Evolutionary conservation across 92 coral and sea anemone genomes (phyloP).

Genomic region (Montipora capitata): DNA sequence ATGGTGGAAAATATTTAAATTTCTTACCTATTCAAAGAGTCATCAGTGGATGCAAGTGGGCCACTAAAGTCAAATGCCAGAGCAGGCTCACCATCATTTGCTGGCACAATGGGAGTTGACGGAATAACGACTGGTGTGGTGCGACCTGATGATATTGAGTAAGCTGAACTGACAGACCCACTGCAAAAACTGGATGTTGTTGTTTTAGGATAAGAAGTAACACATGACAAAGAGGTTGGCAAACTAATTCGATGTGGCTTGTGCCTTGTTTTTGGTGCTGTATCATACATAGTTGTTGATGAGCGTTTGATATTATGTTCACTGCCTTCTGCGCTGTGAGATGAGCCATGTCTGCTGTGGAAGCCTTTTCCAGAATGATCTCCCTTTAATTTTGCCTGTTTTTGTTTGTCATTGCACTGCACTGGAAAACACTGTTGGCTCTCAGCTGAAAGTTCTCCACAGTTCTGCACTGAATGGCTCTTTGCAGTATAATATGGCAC

Average conservation of each 20-base stretch:
- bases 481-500: constrained; percentile 92
- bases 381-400: not conserved
- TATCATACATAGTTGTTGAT: constrained; percentile 53
- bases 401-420: constrained; percentile 61
- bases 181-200: constrained; percentile 80
- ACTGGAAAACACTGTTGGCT: constrained; percentile 89
- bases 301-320: constrained; percentile 34
- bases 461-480: constrained; percentile 83
- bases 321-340: constrained; percentile 83
- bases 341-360: constrained; percentile 83
- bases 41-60: constrained; percentile 45
- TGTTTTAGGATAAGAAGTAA: constrained; percentile 79
- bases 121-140: constrained; percentile 92
- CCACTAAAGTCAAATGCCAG: constrained; percentile 89
- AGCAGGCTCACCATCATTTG: constrained; percentile 68
- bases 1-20: not conserved
- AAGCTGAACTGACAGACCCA: constrained; percentile 79
- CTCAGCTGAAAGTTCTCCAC: constrained; percentile 68
- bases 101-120: constrained; percentile 92
- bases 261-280: constrained; percentile 28
- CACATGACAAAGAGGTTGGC: constrained; percentile 59
- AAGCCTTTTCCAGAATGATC: constrained; percentile 34
- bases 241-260: constrained; percentile 77
- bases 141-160: constrained; percentile 96
- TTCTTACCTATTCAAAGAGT: constrained; percentile 69